phyloP scores from a whole-genome alignment of 2,797 vertebrate species.

The Falco novaeseelandiae region DNA sequence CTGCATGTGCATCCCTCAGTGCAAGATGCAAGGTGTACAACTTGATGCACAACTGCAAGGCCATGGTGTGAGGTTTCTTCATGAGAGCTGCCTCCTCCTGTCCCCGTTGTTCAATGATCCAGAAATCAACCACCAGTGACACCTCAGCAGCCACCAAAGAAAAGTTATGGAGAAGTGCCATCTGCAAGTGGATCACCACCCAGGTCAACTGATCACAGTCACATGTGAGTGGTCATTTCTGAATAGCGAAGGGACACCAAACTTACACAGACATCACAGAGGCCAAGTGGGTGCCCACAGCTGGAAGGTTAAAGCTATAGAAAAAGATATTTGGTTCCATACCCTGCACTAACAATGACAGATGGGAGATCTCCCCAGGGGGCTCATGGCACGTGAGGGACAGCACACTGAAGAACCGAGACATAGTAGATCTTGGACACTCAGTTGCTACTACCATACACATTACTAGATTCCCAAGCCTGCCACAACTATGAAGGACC shows the following conservation, averaged over 20 bases:
- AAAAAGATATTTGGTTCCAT: background rate
- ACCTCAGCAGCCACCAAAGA: background rate
- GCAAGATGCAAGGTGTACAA: background rate
- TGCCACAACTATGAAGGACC: background rate
- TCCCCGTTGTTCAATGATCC: fast-evolving
- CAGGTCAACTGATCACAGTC: background rate
- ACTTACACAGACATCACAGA: background rate
- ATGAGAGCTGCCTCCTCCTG: background rate
- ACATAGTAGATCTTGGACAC: fast-evolving
- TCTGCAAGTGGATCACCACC: background rate
- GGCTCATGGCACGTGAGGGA: background rate
- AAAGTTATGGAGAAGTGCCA: background rate
- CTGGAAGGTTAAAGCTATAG: background rate
- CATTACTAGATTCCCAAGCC: background rate
- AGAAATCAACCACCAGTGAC: background rate
- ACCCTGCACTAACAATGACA: background rate
- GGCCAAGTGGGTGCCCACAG: background rate
- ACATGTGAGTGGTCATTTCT: fast-evolving
- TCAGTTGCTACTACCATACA: background rate
- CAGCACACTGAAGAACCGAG: background rate
- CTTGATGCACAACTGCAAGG: background rate
- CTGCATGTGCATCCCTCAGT: background rate
- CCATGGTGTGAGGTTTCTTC: background rate
- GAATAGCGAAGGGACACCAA: background rate
- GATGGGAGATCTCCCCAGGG: background rate